Evolutionary conservation across 2,888 invertebrate genomes (phyloP), one percentile per base, ranked within the genome.

Genomic region (Embidobia sp.): DNA sequence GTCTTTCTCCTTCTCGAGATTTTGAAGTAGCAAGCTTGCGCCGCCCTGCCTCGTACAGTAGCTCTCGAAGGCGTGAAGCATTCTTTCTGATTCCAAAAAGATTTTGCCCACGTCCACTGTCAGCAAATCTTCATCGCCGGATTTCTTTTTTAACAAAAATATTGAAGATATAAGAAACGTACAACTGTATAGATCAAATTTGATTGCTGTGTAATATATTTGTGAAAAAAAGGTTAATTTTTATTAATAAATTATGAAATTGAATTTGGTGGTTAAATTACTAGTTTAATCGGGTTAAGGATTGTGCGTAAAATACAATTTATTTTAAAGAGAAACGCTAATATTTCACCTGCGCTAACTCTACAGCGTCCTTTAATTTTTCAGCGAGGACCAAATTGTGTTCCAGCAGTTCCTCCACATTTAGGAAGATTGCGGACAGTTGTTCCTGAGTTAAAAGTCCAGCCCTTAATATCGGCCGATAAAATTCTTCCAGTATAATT

Each of bases 1-100:
- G 89, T 98, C 98, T 90, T 97, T 97, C 87, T 98, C 98, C 90
- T 97, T 97, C 91, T 98, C 97, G 69, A 98, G 91, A 87, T 96
- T 96, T 77, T 97, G 96, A 79, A 98, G 90, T 33, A 97, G 91
- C 57, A 97, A 91, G 78, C 97, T 96, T 27, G 98, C 97, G 46
- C 95, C 93, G 55, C 96, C 97, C 92, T 98, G 98, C 80, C 97
- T 93, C 27, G 98, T 95, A 89, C 98, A 98, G 89, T 98, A 98
- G 55, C 95, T 96, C 90, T 98, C 97, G 89, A 98, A 98, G 29
- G 97, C 97, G 85, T 96, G 95, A 82, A 98, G 91, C 97, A 98
- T 97, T 61, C 95, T 95, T 70, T 96, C 94, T 22, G 97, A 96
- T 86, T 98, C 97, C 80, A 97, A 91, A 88, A 98, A 95, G 82